Conservation (phyloP, 1,140 invertebrate genomes). For the Lithobius niger region DNA sequence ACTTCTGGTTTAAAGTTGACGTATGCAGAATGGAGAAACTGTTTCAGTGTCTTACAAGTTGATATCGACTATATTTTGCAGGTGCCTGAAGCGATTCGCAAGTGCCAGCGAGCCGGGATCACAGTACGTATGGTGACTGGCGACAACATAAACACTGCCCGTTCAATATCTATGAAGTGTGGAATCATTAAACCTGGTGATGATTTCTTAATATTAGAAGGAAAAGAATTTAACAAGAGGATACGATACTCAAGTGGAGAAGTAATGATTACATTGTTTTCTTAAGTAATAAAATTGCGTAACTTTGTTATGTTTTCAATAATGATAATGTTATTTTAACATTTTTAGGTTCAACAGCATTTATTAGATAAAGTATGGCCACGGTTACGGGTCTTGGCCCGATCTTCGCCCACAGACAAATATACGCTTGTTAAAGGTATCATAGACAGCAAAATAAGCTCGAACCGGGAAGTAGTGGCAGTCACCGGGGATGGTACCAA, state of each 20-base stretch:
- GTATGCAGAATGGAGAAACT: no score
- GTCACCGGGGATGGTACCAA: constrained; percentile 99
- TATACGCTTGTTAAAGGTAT: constrained; percentile 97
- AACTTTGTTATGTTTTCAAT: no score
- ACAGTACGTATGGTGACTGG: constrained; percentile 99
- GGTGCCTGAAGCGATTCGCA: constrained; percentile 88
- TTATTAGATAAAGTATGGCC: constrained; percentile 98
- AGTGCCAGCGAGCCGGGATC: constrained; percentile 94
- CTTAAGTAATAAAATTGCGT: no score
- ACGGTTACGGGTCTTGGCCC: constrained; percentile 81
- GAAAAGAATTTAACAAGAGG: constrained; percentile 92
- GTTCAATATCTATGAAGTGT: constrained; percentile 94
- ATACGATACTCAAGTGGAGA: constrained; percentile 80
- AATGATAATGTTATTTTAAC: no score
- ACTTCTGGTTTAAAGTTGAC: no score
- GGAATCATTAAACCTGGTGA: constrained; percentile 89
- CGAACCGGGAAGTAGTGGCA: constrained; percentile 92
- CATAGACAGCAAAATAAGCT: constrained; percentile 84
- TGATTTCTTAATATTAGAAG: constrained; percentile 91
- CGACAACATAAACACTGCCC: constrained; percentile 97
- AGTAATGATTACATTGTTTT: no score
- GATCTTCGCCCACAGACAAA: constrained; percentile 97
- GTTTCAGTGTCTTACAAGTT: neutral
- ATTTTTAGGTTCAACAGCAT: constrained; percentile 63
- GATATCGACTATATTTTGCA: constrained; percentile 20